These are phyloP conservation scores for Cephus pygmeus DNA, from an alignment of 2,888 invertebrate species.

Conservation along the genomic window DNA sequence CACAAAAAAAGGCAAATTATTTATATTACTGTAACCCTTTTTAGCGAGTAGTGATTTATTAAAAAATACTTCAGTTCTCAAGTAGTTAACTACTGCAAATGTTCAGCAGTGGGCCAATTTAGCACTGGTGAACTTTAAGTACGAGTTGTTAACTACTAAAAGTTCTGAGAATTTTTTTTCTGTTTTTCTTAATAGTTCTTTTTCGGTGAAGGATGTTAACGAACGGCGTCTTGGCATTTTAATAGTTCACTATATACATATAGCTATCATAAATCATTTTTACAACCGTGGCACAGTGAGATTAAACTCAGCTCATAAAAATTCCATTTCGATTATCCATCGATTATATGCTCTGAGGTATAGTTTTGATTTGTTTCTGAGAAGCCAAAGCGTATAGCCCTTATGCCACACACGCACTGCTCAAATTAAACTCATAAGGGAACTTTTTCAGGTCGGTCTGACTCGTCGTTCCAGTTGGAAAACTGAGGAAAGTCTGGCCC, in stretches of 20 bases:
- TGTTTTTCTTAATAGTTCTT: no score
- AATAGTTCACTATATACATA: not conserved
- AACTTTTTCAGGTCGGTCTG: not conserved
- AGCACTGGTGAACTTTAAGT: no score
- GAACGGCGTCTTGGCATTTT: not conserved
- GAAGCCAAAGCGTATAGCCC: slow-evolving; percentile 21
- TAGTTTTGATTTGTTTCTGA: slow-evolving; percentile 37
- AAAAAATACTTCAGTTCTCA: no score
- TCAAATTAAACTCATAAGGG: not conserved
- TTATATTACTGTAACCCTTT: no score
- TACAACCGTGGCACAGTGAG: not conserved
- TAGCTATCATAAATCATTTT: not conserved
- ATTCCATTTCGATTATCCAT: slow-evolving; percentile 31
- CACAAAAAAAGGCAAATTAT: no score
- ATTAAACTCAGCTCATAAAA: slow-evolving; percentile 27
- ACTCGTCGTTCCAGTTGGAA: not conserved
- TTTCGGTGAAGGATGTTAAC: not conserved
- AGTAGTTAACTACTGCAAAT: no score
- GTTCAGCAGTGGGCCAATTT: no score
- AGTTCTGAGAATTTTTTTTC: no score
- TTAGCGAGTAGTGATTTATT: no score
- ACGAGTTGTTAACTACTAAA: no score
- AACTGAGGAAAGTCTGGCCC: not conserved
- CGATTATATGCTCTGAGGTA: slow-evolving; percentile 27
- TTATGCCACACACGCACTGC: not conserved